phyloP scores from a whole-genome alignment of 2,113 vertebrate genomes.

The Malurus cyaneus region DNA sequence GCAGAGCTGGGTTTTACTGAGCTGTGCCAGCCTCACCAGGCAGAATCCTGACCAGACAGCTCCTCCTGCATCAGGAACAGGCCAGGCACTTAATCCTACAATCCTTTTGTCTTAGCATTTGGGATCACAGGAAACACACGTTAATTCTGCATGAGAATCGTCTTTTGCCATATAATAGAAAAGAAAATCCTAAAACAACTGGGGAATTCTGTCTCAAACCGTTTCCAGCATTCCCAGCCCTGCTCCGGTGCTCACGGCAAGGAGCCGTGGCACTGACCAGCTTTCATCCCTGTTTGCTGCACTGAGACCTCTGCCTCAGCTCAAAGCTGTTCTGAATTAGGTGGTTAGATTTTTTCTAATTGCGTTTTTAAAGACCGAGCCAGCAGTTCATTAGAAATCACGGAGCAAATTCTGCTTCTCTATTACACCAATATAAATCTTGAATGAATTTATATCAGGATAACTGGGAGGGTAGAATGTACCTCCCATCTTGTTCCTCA shows the following conservation, averaged over 20 bases:
- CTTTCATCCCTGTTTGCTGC: background rate
- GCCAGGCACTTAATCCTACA: conserved; percentile 5
- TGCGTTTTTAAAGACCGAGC: conserved; percentile 52
- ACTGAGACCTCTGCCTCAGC: conserved; percentile 31
- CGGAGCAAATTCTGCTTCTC: conserved; percentile 58
- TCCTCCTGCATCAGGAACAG: background rate
- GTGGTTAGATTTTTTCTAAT: conserved; percentile 60
- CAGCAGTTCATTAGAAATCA: conserved; percentile 63
- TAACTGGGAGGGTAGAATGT: conserved; percentile 38
- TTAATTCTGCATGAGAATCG: background rate
- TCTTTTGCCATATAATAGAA: background rate
- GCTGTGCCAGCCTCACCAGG: background rate
- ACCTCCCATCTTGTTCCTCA: conserved; percentile 53
- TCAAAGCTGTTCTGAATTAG: conserved; percentile 62
- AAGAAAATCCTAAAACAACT: conserved; percentile 3
- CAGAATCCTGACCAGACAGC: background rate
- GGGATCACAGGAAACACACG: background rate
- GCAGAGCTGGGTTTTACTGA: background rate
- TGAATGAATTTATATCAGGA: conserved; percentile 54
- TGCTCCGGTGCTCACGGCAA: background rate
- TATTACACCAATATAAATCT: conserved; percentile 63
- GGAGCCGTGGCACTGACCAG: background rate
- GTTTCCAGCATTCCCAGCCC: background rate
- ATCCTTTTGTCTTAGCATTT: background rate
- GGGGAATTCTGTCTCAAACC: background rate